Base-by-base conservation (phyloP, 2,113 vertebrate genomes). In the Setophaga coronata region DNA sequence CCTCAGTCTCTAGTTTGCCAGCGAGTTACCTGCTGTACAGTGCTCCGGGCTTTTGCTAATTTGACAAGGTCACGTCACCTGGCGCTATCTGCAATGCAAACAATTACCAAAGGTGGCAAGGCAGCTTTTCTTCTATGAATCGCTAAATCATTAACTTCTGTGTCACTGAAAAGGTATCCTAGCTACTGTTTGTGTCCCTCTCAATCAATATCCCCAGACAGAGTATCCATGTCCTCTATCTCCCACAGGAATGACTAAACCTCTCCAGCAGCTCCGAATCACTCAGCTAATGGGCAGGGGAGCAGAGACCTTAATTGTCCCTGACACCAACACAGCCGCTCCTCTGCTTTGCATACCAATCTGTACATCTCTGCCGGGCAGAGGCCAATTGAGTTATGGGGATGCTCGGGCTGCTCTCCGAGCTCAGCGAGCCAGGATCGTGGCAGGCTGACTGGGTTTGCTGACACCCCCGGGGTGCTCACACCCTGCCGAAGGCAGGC, bases 131-230 rank as follows among this genome's bases (percentile, higher is more conserved):
- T 95, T 88, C 74, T 86, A 87, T 83, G 93, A 97, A 95, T 97
- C 97, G 94, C 96, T 93, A 98, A 98, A 98, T 98, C 98, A 97
- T 98, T 98, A 98, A 97, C 97, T 98, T 98, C 93, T 93, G 94
- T 97, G 95, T 98, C 97, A 95, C 97, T 94, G 95, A 90, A 95
- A 97, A 97, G 97, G 95, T 94, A 97, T 97, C 96, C 97, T 96
- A 97, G 97, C 97, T 98, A 90, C 98, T 98, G 98, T 97, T 97
- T 97, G 97, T 95, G 96, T 96, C 97, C 95, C 92, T 85, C 72
- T 94, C 97, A 97, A 98, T 99, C 98, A 97, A 97, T 98, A 97
- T 97, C 97, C 96, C 94, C 87, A 97, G 97, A 97, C 95, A 94
- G 74, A 95, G 95, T 97, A 98, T 98, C 96, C 89, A 77, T 96